Conservation (phyloP, 2,888 invertebrate species). For the Meliscaeva auricollis region DNA sequence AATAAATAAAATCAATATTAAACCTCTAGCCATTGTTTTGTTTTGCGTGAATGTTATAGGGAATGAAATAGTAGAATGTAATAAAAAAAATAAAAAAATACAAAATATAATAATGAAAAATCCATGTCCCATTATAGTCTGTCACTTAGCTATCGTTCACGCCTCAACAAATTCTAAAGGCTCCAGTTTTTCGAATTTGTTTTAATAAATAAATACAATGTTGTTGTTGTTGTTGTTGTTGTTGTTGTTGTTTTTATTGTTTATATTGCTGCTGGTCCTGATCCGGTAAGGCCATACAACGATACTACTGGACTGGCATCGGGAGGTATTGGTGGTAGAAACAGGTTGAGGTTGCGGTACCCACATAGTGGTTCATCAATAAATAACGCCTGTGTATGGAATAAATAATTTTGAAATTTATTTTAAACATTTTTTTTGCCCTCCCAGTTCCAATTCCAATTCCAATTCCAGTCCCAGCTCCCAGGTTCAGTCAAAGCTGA, state of each 20-base stretch:
- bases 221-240: conserved; percentile 25
- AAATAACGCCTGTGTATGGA: conserved; percentile 72
- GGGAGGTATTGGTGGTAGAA: conserved; percentile 19
- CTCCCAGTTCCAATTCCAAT: not conserved
- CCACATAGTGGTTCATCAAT: conserved; percentile 73
- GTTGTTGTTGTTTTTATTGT: conserved; percentile 27
- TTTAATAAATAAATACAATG: conserved; percentile 41
- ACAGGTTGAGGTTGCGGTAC: conserved; percentile 62
- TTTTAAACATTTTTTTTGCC: not conserved
- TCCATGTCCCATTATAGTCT: conserved; percentile 63
- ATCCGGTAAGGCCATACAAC: not conserved
- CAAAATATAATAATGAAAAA: conserved; percentile 27
- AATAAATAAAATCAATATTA: conserved; percentile 63
- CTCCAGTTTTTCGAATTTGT: conserved; percentile 57
- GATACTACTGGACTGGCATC: not conserved
- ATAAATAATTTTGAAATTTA: conserved; percentile 67
- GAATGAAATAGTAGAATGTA: conserved; percentile 18
- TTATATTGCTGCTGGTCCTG: conserved; percentile 20
- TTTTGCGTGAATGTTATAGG: not conserved
- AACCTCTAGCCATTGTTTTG: conserved; percentile 18
- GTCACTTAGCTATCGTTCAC: conserved; percentile 66
- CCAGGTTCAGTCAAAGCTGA: not conserved
- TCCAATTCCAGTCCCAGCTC: too few relatives aligned
- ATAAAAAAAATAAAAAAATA: conserved; percentile 4
- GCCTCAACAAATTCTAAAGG: conserved; percentile 65